Base-by-base conservation (phyloP, 1,140 invertebrate genomes). In the Phortica variegata region DNA sequence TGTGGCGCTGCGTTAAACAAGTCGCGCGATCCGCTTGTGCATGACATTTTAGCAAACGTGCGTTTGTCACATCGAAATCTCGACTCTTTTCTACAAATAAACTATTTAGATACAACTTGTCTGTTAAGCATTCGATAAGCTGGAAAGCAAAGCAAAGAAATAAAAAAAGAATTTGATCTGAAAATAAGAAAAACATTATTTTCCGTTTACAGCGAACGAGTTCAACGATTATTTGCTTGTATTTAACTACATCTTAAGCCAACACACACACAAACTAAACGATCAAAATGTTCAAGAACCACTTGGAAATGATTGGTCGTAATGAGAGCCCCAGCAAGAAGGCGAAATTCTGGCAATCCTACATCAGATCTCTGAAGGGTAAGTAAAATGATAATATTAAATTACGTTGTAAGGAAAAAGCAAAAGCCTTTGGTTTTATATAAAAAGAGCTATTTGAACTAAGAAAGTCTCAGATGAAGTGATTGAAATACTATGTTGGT, bases 291-390 rank as follows among this genome's bases (percentile, higher is more conserved):
- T 89, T 90, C 83, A 90, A 87, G 82, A 89, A 81, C 79, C 89
- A 91, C 81, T 84, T 93, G 79, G 89, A 91, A 81, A 91, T 92
- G 87, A 91, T 93, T 78, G 88, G 89, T 78, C 87, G 89, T 79
- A 90, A 93, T 76, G 90, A 93, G 81, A 88, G 88, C 73, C 86
- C 90, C 74, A 89, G 88, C 79, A 90, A 89, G 80, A 93, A 92
- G 80, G 90, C 89, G 73, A 92, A 87, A 82, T 93, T 92, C 81
- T 93, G 89, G 89, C 89, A 91, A 79, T 90, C 89, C 65, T 93
- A 90, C 77, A 89, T 91, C 77, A 84, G 89, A 78, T 90, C 89
- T 78, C 82, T 91, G 60, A 92, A 92, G 85, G 89, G 89, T 93
- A 80, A 82, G 62, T 49, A 53, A 40, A 41, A 18, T 17, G 10